phyloP scores from a whole-genome alignment of 2,113 vertebrate genomes.

The Zosterops lateralis region DNA sequence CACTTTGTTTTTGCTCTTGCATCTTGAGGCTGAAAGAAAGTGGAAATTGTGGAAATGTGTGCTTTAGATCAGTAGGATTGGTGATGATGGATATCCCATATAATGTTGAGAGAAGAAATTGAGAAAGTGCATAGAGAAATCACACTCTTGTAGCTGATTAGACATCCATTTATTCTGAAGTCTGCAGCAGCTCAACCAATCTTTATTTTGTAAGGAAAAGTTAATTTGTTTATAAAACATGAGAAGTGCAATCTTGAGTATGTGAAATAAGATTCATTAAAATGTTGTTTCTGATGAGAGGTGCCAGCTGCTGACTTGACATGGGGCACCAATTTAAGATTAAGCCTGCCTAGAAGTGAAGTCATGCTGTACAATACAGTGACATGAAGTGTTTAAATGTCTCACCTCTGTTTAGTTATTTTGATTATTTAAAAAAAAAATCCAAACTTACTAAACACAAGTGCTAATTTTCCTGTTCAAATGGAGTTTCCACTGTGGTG shows the following conservation, averaged over 20 bases:
- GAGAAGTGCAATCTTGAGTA: constrained; percentile 20
- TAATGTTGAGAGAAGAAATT: neutral
- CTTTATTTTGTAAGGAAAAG: constrained; percentile 31
- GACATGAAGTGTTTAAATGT: neutral
- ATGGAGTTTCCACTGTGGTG: neutral
- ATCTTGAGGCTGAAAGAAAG: neutral
- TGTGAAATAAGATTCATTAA: constrained; percentile 40
- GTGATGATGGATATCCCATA: neutral
- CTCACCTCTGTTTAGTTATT: neutral
- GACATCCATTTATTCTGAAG: neutral
- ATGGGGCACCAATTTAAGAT: constrained; percentile 6
- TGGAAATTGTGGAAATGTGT: neutral
- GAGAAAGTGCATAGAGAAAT: neutral
- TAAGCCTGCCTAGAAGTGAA: neutral
- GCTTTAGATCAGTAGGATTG: neutral
- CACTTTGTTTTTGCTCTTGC: neutral
- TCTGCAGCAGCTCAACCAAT: neutral
- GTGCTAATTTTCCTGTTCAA: neutral
- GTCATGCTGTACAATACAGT: neutral
- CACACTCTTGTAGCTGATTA: neutral
- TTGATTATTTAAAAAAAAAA: neutral
- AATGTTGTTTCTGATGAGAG: constrained; percentile 20
- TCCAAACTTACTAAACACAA: neutral
- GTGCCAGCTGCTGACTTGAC: constrained; percentile 31
- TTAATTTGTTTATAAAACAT: constrained; percentile 63